Evolutionary conservation across 1,140 invertebrate species (phyloP).

Genomic region (Micrasema longulum): DNA sequence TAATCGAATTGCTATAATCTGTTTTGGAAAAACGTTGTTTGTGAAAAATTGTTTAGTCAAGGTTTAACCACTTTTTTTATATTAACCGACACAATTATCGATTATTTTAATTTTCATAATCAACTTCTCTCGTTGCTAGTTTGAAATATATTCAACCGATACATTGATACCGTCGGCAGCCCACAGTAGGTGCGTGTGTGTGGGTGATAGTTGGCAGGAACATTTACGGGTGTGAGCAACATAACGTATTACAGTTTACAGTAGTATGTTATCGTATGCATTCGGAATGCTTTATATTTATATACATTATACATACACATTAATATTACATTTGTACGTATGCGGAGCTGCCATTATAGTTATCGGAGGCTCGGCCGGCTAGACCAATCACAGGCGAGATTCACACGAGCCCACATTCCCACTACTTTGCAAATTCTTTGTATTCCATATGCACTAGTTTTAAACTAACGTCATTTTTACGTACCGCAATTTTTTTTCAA

Average conservation of each 20-base stretch:
- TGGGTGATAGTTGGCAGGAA: background rate
- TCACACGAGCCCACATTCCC: constrained; percentile 46
- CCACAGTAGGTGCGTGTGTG: background rate
- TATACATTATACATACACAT: background rate
- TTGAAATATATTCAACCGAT: background rate
- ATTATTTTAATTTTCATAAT: background rate
- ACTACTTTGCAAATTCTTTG: constrained; percentile 32
- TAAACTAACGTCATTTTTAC: too few relatives aligned
- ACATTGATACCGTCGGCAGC: background rate
- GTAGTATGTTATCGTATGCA: background rate
- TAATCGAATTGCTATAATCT: background rate
- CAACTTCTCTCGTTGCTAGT: background rate
- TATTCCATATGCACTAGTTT: too few relatives aligned
- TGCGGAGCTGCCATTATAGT: constrained; percentile 3
- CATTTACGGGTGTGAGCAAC: background rate
- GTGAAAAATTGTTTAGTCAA: too few relatives aligned
- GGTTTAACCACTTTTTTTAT: background rate
- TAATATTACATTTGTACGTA: background rate
- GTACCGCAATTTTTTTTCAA: too few relatives aligned
- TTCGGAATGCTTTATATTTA: background rate
- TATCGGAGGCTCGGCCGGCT: constrained; percentile 43
- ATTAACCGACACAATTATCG: background rate
- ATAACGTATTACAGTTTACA: background rate
- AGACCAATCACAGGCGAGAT: constrained; percentile 33
- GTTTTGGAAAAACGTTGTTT: background rate